Base-by-base conservation (phyloP, 2,888 invertebrate genomes). In the Calameuta pallipes region DNA sequence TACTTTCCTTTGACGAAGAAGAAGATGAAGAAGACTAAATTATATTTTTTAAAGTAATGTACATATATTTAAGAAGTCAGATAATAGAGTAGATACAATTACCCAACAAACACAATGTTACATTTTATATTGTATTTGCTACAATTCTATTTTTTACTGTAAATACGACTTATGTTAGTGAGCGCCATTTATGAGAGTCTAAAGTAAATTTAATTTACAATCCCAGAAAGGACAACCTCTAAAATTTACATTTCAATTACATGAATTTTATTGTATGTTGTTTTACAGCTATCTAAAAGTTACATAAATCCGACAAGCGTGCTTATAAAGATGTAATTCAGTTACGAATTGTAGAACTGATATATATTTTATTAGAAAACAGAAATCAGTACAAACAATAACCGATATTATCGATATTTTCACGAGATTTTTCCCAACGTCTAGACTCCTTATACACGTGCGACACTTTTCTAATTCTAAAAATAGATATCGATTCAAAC, bases 1-100 rank as follows among this genome's bases (percentile, higher is more conserved):
- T 89, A 3, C 78, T 91, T 74, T 91, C 91, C 11, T 91, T 91
- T 76, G 81, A 87, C 78, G 86, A 89, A 6, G 86, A 90, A 13
- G 90, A 91, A 6, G 89, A 90, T 31, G 88, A 91, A 75, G 81
- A 82, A 75, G 13, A 15, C 1, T 41, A 70, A 11, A 35, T 33
- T 13, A 71, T 71, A 71, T 71, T 30, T 71, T 71, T 71, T 23
- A 56, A 23, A 23, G 6, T 56, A 56, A 56, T 56, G 56, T 56
- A 56, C 9, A 56, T 56, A 56, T 23, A 56, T 56, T 56, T 56
- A 2, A 9, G 0, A 23, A 56, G 15, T 13, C 15, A 41, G 13
- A 41, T 15, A 15, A 15, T 15, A 41, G 56, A 9, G 1, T 23
- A 56, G 56, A 23, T 23, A 23, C 23, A 56, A 9, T 56, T 23